Percentiles rank a stretch among this genome's conserved stretches.
These are phyloP conservation scores for Stichodactyla helianthus DNA, from an alignment of 64 coral and sea anemone species.

Conservation along the genomic window DNA sequence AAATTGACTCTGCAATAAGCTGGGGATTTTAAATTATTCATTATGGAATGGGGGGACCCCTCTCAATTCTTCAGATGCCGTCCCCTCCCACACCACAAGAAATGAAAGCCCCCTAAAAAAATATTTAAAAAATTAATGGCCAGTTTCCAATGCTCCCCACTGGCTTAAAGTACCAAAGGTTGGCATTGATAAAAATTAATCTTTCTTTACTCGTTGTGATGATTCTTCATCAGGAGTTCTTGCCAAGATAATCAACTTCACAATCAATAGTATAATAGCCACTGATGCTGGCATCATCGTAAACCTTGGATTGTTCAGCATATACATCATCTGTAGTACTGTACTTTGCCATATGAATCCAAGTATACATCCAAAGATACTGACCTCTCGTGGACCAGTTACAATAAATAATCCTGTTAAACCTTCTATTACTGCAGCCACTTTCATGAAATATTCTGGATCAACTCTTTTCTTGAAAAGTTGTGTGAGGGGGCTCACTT, in stretches of 20 bases:
- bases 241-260: neutral
- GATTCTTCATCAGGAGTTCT: slow-evolving; percentile 9
- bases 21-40: too few species aligned
- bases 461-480: neutral
- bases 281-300: slow-evolving; percentile 17
- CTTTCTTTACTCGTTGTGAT: neutral
- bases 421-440: neutral
- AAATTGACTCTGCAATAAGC: too few species aligned
- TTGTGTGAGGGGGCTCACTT: slow-evolving; percentile 1
- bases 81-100: too few species aligned
- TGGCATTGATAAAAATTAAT: neutral
- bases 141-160: too few species aligned
- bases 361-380: neutral
- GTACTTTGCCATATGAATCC: neutral
- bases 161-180: neutral
- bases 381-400: slow-evolving; percentile 13
- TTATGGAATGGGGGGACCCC: too few species aligned
- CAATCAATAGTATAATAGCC: neutral
- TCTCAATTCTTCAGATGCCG: too few species aligned
- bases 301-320: slow-evolving; percentile 13
- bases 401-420: neutral
- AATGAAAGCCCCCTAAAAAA: too few species aligned
- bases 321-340: slow-evolving; percentile 13
- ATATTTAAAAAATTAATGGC: too few species aligned
- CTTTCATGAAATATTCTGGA: slow-evolving; percentile 11